Evolutionary conservation across 2,888 invertebrate species (phyloP), one percentile per base, ranked within the genome.

Genomic region (Agapetus fuscipes): DNA sequence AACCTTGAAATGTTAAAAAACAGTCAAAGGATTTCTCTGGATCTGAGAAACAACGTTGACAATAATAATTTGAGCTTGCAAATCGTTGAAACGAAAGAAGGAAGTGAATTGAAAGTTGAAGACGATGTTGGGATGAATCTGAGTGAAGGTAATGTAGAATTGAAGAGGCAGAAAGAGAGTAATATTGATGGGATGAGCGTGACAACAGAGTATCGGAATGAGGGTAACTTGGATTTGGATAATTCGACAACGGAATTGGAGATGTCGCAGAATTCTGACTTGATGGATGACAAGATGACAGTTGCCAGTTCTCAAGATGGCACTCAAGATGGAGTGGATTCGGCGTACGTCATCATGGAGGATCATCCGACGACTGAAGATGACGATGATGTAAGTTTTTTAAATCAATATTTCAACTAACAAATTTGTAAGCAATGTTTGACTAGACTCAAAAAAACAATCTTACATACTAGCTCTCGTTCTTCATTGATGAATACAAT

Each of bases 321-420:
- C 15, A 34, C 31, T 3, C 42, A 43, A 58, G 52, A 65, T 59
- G 53, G 64, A 59, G 65, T 66, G 48, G 65, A 11, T 3, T 35
- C 66, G n/a, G 56, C 58, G 9, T 67, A 66, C 49, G 64, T 65
- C 30, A 54, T 68, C 42, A 62, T 66, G 56, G 62, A 64, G 30
- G 61, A 60, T 13, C 59, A 60, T 3, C 52, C 48, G 30, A 57
- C 57, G 31, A 55, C 55, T 17, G 60, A 60, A 17, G 59, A 61
- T 16, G 61, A 60, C 26, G 55, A 55, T 30, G 59, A 60, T 49
- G 62, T 60, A 57, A 49, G 61, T 54, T 4, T 16, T 13, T 17
- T n/a, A 1, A n/a, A n/a, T n/a, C n/a, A n/a, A n/a, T n/a, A n/a
- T n/a, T n/a, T n/a, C n/a, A n/a, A n/a, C n/a, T n/a, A n/a, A n/a